Percentiles rank a stretch among this genome's conserved stretches.
These are phyloP conservation scores for Drosophila meridionalis DNA, from an alignment of 2,888 invertebrate genomes.

Conservation along the genomic window DNA sequence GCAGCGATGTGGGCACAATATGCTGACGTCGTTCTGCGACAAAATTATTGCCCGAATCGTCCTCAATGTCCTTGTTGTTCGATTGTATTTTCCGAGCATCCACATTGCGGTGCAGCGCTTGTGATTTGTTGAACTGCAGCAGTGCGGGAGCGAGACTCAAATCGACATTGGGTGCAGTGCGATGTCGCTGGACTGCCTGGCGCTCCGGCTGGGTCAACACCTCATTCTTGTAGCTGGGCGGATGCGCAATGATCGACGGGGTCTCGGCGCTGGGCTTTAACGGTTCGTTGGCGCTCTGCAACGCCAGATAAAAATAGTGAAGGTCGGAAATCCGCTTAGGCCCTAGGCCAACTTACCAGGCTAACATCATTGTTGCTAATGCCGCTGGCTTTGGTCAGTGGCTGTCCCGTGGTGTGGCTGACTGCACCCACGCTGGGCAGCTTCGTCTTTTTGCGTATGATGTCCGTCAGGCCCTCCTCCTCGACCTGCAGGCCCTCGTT, in stretches of 20 bases:
- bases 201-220: slow-evolving; percentile 67
- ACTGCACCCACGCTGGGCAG: slow-evolving; percentile 85
- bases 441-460: slow-evolving; percentile 90
- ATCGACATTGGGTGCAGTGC: slow-evolving; percentile 28
- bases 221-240: slow-evolving; percentile 82
- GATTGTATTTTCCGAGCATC: slow-evolving; percentile 85
- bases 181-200: slow-evolving; percentile 40
- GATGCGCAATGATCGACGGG: slow-evolving; percentile 71
- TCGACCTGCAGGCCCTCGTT: slow-evolving; percentile 93
- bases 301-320: slow-evolving; percentile 2
- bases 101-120: slow-evolving; percentile 79
- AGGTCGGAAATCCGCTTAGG: slow-evolving; percentile 20
- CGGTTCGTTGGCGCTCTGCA: slow-evolving; percentile 82
- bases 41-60: slow-evolving; percentile 85
- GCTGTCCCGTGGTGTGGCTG: slow-evolving; percentile 84
- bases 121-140: slow-evolving; percentile 72
- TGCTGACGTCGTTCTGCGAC: slow-evolving; percentile 82
- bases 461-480: slow-evolving; percentile 92
- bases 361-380: slow-evolving; percentile 77
- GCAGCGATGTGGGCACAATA: slow-evolving; percentile 83
- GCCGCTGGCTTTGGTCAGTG: slow-evolving; percentile 64
- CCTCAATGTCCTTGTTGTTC: slow-evolving; percentile 85
- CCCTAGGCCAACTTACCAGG: slow-evolving; percentile 66
- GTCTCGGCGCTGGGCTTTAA: slow-evolving; percentile 72
- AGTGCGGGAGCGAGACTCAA: slow-evolving; percentile 8